Base-by-base conservation (phyloP, 2,888 invertebrate species). In the Drosophila meridionalis region DNA sequence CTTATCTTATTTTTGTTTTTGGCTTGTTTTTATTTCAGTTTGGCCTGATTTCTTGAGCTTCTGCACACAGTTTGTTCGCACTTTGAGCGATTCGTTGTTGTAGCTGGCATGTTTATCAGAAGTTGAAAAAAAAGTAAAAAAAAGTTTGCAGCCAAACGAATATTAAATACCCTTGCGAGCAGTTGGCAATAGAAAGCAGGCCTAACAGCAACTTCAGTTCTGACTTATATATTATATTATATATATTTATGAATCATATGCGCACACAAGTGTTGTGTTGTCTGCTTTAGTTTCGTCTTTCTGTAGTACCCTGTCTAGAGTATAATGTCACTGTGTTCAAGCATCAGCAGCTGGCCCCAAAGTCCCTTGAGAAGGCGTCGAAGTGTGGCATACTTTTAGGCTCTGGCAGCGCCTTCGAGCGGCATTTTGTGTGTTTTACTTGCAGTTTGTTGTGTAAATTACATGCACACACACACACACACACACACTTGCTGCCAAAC, bases 401-500 rank as follows among this genome's bases (percentile, higher is more conserved):
- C 74, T 63, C 65, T 67, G 77, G 52, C 80, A 47, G 58, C 57
- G 70, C 71, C 73, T 63, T 68, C 62, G 68, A 70, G 67, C 60
- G 47, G 64, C 69, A 65, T 73, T 79, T 82, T 80, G 74, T 77
- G 77, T 77, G 59, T 73, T 82, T 80, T 72, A 74, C 72, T 81
- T 80, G 78, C 68, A 81, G 66, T 80, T 80, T 64, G 59, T 59
- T 80, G 73, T 73, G 81, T 67, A 70, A 81, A 74, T 78, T 66
- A 80, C 74, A 78, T 38, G 47, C 68, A 71, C 56, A 64, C 69
- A 53, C 32, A 43, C 38, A 28, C 36, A 56, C 56, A 30, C 52
- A 40, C 38, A n/a, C 62, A 64, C 63, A 76, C 62, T 66, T 65
- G 47, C 74, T 61, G 64, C 38, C 76, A 72, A 63, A 53, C 60